Evolutionary conservation across 2,113 vertebrate genomes (phyloP).

Genomic region (Rhinichthys klamathensis): DNA sequence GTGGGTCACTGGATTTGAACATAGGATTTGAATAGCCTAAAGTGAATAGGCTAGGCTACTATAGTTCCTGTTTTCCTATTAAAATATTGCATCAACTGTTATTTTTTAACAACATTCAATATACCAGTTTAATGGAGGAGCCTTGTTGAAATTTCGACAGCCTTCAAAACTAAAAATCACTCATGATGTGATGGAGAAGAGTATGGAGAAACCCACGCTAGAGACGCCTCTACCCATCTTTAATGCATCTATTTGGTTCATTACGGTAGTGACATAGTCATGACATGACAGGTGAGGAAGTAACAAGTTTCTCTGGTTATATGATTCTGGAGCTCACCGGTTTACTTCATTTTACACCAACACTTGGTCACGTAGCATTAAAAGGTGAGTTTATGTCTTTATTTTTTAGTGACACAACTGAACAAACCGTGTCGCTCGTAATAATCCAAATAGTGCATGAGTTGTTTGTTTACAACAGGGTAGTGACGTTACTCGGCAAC

Average conservation of each 20-base stretch:
- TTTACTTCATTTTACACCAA: background rate
- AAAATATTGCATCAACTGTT: background rate
- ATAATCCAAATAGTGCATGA: background rate
- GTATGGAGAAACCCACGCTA: background rate
- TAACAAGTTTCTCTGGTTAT: background rate
- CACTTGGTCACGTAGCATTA: background rate
- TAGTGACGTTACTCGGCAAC: background rate
- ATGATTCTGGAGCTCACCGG: background rate
- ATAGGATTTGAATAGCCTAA: no score
- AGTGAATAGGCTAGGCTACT: no score
- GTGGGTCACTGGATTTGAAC: background rate
- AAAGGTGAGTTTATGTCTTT: background rate
- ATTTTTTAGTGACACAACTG: background rate
- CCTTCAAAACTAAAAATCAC: background rate
- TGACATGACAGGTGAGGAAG: slow-evolving; percentile 13
- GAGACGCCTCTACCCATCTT: background rate
- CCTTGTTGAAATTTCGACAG: background rate
- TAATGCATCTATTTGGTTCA: background rate
- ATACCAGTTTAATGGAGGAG: background rate
- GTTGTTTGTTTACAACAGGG: background rate
- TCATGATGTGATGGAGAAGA: background rate
- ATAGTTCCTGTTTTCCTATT: background rate
- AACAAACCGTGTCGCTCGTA: background rate
- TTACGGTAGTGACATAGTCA: slow-evolving; percentile 11
- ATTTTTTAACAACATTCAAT: background rate